Evolutionary conservation across 2,888 invertebrate genomes (phyloP).

Genomic region (Standfussiana lucernea): DNA sequence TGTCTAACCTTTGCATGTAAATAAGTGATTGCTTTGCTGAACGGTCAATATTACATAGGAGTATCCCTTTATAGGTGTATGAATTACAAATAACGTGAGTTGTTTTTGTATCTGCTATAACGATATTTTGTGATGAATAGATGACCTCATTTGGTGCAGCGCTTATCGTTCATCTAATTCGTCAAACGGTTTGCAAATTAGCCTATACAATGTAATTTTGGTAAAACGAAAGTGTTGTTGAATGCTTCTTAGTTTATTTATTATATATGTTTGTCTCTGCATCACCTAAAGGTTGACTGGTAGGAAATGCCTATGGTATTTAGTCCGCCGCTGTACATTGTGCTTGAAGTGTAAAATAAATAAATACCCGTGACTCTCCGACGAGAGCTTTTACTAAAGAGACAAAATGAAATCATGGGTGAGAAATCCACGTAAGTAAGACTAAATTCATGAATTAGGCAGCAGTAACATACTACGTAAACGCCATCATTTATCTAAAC

Average conservation of each 20-base stretch:
- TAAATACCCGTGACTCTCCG: neutral
- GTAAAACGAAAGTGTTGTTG: neutral
- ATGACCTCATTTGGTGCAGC: neutral
- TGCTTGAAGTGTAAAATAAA: too few species aligned
- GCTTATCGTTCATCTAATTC: neutral
- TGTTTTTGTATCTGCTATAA: neutral
- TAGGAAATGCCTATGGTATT: too few species aligned
- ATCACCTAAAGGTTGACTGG: too few species aligned
- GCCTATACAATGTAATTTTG: neutral
- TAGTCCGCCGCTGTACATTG: too few species aligned
- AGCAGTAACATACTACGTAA: neutral
- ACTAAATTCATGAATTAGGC: neutral
- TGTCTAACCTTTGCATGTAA: slow-evolving; percentile 18
- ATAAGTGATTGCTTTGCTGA: slow-evolving; percentile 26
- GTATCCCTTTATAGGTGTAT: neutral
- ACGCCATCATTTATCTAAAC: neutral
- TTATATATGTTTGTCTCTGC: too few species aligned
- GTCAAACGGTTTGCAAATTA: neutral
- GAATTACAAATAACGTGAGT: neutral
- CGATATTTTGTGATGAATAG: neutral
- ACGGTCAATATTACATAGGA: neutral
- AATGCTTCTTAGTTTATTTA: too few species aligned
- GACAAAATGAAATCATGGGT: neutral
- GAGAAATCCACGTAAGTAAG: neutral
- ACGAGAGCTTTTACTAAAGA: neutral